Percentiles rank a stretch among this genome's conserved stretches.
Evolutionary conservation across 2,888 invertebrate genomes (phyloP).

Genomic region (Pristionchus exspectatus): DNA sequence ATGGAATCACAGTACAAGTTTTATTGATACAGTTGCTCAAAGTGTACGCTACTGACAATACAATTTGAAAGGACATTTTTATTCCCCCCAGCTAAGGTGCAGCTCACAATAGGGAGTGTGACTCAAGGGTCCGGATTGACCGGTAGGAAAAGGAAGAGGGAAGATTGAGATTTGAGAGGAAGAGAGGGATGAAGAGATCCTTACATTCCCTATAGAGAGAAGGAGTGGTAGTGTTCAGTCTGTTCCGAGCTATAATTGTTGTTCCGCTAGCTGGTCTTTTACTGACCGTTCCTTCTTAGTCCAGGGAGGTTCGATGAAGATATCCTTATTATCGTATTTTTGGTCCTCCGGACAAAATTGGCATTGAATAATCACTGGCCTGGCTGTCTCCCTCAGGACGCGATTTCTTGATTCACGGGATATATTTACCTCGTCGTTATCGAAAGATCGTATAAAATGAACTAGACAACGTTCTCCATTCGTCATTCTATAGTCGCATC

Average conservation of each 20-base stretch:
- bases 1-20: no score
- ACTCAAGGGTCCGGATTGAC: slow-evolving; percentile 30
- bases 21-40: no score
- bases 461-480: background rate
- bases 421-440: background rate
- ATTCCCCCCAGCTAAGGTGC: background rate
- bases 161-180: slow-evolving; percentile 23
- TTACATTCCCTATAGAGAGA: background rate
- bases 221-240: background rate
- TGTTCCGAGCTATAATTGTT: slow-evolving; percentile 35
- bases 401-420: no score
- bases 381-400: no score
- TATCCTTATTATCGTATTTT: background rate
- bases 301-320: background rate
- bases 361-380: no score
- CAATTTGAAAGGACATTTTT: background rate
- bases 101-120: background rate
- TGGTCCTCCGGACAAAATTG: no score
- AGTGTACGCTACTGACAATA: background rate
- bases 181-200: slow-evolving; percentile 34
- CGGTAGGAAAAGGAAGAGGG: background rate
- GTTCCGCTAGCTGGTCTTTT: slow-evolving; percentile 9
- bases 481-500: background rate
- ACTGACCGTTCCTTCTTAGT: background rate
- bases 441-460: background rate